Conservation (phyloP, 2,797 vertebrate species). For the Trachops cirrhosus region DNA sequence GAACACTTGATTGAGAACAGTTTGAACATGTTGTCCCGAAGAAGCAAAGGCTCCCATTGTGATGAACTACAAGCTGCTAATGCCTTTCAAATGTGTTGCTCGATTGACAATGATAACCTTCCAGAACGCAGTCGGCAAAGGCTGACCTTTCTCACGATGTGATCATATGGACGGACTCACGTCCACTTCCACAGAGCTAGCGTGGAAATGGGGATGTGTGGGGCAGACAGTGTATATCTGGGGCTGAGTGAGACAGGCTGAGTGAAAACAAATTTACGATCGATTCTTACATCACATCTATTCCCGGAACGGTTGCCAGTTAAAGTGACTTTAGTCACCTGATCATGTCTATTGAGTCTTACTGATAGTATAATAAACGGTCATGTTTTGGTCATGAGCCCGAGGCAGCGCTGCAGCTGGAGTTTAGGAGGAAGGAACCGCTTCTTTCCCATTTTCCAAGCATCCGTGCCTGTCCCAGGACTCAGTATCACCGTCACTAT, state of each 20-base stretch:
- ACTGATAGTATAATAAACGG: not conserved
- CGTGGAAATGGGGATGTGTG: not conserved
- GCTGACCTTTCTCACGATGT: slow-evolving; percentile 51
- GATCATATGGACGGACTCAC: not conserved
- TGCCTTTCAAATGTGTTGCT: slow-evolving; percentile 80
- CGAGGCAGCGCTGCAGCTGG: not conserved
- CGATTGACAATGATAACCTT: slow-evolving; percentile 58
- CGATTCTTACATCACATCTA: not conserved
- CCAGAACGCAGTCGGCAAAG: slow-evolving; percentile 51
- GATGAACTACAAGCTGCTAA: slow-evolving; percentile 80
- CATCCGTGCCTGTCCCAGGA: not conserved
- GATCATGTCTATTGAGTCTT: not conserved
- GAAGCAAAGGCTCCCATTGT: slow-evolving; percentile 69
- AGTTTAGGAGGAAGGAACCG: not conserved
- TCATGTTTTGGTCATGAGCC: not conserved
- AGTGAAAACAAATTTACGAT: not conserved
- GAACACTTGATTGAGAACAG: slow-evolving; percentile 78
- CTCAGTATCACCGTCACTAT: fast-evolving
- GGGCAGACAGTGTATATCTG: not conserved
- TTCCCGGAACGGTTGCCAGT: not conserved
- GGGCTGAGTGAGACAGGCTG: not conserved
- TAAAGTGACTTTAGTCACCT: not conserved
- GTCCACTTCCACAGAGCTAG: not conserved
- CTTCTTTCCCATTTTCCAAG: not conserved
- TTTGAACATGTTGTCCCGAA: slow-evolving; percentile 66